phyloP scores from a whole-genome alignment of 2,113 vertebrate species.

The Balaeniceps rex region DNA sequence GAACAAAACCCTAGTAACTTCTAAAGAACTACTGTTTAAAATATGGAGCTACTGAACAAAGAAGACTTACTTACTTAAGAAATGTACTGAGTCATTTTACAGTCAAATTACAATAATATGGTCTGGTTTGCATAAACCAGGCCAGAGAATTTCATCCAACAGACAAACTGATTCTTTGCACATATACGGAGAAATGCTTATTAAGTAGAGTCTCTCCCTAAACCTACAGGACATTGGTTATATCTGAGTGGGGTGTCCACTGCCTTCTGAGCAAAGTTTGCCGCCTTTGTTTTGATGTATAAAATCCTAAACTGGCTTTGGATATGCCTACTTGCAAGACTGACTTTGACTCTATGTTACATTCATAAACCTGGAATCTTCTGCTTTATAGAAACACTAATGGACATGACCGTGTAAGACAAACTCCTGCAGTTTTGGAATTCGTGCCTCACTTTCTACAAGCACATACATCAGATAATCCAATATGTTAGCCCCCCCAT shows the following conservation, averaged over 20 bases:
- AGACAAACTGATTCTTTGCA: not conserved
- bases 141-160: not conserved
- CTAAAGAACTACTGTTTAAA: not conserved
- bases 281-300: not conserved
- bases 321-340: rapidly evolving
- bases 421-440: not conserved
- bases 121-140: not conserved
- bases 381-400: not conserved
- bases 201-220: not conserved
- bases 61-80: not conserved
- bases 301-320: not conserved
- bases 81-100: not conserved
- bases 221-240: not conserved
- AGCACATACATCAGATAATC: not conserved
- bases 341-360: not conserved
- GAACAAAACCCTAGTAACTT: not conserved
- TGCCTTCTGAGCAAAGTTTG: not conserved
- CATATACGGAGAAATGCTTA: not conserved
- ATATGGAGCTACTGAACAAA: not conserved
- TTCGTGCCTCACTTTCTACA: not conserved
- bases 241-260: not conserved
- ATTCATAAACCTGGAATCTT: not conserved
- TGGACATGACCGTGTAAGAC: rapidly evolving
- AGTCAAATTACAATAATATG: not conserved
- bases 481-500: not conserved